Percentiles rank a stretch among this genome's conserved stretches.
Conservation (phyloP, 1,140 invertebrate genomes). For the Psix sp. region DNA sequence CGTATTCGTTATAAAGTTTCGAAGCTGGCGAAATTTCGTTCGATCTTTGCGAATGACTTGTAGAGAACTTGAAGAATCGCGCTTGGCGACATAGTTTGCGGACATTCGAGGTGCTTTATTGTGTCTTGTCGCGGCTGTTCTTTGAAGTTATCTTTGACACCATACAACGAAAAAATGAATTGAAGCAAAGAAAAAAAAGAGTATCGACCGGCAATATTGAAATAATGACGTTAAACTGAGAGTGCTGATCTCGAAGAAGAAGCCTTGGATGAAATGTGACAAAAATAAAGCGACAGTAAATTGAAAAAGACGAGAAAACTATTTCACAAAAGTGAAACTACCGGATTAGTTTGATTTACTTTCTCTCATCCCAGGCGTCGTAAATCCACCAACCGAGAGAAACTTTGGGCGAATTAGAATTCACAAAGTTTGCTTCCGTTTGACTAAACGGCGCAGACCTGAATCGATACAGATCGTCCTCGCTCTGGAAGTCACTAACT, state of each 20-base stretch:
- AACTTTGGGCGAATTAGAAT: slow-evolving; percentile 57
- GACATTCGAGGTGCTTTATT: slow-evolving; percentile 21
- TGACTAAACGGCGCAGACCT: slow-evolving; percentile 35
- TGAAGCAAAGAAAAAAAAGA: slow-evolving; percentile 5
- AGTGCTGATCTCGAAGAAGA: slow-evolving; percentile 2
- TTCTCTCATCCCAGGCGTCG: slow-evolving; percentile 34
- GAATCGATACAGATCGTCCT: slow-evolving; percentile 48
- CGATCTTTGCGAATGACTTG: slow-evolving; percentile 39
- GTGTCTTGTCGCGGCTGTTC: background rate
- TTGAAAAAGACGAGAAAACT: slow-evolving; percentile 21
- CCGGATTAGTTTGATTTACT: slow-evolving; percentile 52
- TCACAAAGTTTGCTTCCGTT: slow-evolving; percentile 56
- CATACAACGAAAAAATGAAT: too few species aligned
- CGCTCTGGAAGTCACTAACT: slow-evolving; percentile 16
- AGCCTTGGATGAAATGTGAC: slow-evolving; percentile 20
- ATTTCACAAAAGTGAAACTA: slow-evolving; percentile 49
- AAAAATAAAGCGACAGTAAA: slow-evolving; percentile 29
- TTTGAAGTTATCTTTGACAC: slow-evolving; percentile 13
- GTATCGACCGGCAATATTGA: too few species aligned
- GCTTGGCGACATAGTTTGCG: slow-evolving; percentile 34
- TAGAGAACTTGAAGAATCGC: slow-evolving; percentile 30
- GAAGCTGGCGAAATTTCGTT: slow-evolving; percentile 38
- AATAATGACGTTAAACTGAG: slow-evolving; percentile 25
- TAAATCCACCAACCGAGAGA: slow-evolving; percentile 44
- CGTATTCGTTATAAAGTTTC: slow-evolving; percentile 51